Conservation (phyloP, 2,888 invertebrate genomes). For the Thera britannica region DNA sequence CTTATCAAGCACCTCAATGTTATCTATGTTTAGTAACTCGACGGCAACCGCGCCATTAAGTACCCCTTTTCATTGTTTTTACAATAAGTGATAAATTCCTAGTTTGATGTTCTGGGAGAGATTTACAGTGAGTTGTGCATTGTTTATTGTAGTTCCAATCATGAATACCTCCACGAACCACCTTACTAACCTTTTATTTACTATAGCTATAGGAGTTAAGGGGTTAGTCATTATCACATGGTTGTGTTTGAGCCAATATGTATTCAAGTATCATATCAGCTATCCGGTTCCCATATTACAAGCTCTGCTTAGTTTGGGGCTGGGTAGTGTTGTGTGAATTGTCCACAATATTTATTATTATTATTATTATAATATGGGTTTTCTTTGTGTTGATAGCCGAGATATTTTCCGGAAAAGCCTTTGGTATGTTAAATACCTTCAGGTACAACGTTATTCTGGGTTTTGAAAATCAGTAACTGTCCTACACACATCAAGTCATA, state of each 20-base stretch:
- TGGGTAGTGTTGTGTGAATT: no score
- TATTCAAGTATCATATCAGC: no score
- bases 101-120: conserved; percentile 24
- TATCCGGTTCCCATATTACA: no score
- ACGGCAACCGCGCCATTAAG: conserved; percentile 30
- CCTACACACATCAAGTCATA: no score
- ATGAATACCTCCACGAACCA: no score
- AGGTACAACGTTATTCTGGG: neutral
- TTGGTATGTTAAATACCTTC: conserved; percentile 3
- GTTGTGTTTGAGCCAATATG: conserved; percentile 10
- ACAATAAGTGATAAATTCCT: conserved; percentile 35
- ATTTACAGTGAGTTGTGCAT: conserved; percentile 20
- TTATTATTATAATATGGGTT: no score
- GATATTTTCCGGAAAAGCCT: conserved; percentile 19
- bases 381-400: conserved; percentile 12
- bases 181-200: no score
- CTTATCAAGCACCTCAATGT: conserved; percentile 57
- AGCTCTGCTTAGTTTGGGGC: no score
- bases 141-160: neutral
- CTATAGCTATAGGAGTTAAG: neutral
- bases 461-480: neutral
- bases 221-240: conserved; percentile 23
- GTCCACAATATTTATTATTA: no score
- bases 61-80: conserved; percentile 33
- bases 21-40: conserved; percentile 42